These are phyloP conservation scores for Dilophus febrilis DNA, from an alignment of 2,888 invertebrate species.

Conservation along the genomic window DNA sequence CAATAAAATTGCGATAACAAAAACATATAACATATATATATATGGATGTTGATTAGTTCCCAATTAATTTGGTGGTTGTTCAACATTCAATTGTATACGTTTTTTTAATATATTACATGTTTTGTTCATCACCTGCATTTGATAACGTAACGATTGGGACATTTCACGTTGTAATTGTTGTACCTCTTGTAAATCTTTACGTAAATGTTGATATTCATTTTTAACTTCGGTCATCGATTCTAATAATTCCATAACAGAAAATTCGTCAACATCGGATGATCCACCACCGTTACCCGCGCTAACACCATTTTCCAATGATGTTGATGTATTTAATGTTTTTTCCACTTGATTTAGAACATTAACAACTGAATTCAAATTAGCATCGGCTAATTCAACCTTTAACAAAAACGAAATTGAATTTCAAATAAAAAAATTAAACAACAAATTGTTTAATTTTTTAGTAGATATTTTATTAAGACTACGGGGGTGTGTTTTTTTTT, in stretches of 20 bases:
- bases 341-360: slow-evolving; percentile 58
- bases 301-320: slow-evolving; percentile 14
- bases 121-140: slow-evolving; percentile 46
- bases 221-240: slow-evolving; percentile 63
- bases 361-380: slow-evolving; percentile 52
- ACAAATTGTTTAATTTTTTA: no score
- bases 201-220: slow-evolving; percentile 61
- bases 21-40: no score
- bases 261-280: slow-evolving; percentile 31
- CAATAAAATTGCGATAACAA: no score
- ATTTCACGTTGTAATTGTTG: slow-evolving; percentile 65
- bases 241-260: slow-evolving; percentile 54
- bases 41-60: no score
- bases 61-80: slow-evolving; percentile 12
- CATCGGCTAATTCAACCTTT: slow-evolving; percentile 57
- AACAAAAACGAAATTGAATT: slow-evolving; percentile 11
- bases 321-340: slow-evolving; percentile 23
- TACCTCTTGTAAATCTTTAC: slow-evolving; percentile 61
- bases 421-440: neutral
- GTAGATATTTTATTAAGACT: no score
- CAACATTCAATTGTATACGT: slow-evolving; percentile 38
- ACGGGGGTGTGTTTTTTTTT: no score
- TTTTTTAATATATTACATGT: slow-evolving; percentile 56
- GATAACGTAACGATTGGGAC: slow-evolving; percentile 52
- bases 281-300: slow-evolving; percentile 8